A percentile compares a stretch with the other conserved stretches of the same genome.
phyloP scores from a whole-genome alignment of 2,888 invertebrate genomes.

The Thumatha senex region DNA sequence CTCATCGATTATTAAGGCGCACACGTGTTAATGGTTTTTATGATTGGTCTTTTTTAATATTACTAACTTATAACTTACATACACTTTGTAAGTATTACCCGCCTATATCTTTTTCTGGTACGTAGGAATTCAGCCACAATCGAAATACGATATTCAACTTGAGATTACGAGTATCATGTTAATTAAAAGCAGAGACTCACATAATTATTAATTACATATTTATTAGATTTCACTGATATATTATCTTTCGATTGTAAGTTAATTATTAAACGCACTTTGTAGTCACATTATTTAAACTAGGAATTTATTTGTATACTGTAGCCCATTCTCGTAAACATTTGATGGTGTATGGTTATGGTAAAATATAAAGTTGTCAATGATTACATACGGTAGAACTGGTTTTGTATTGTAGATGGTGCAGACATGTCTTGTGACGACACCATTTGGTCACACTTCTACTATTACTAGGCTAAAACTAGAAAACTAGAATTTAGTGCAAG shows the following conservation, averaged over 20 bases:
- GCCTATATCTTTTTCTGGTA: constrained; percentile 12
- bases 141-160: constrained; percentile 13
- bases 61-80: constrained; percentile 25
- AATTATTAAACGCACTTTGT: constrained; percentile 9
- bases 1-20: constrained; percentile 68
- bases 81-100: constrained; percentile 27
- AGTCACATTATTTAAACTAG: background rate
- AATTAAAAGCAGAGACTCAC: background rate
- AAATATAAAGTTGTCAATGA: too few relatives aligned
- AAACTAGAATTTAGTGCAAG: too few relatives aligned
- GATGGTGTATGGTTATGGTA: too few relatives aligned
- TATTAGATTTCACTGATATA: constrained; percentile 3
- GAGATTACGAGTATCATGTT: constrained; percentile 7
- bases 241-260: constrained; percentile 1
- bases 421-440: too few relatives aligned
- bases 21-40: constrained; percentile 73
- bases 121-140: constrained; percentile 18
- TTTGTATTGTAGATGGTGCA: too few relatives aligned
- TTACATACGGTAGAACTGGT: too few relatives aligned
- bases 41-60: constrained; percentile 48
- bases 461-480: too few relatives aligned
- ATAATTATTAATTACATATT: constrained; percentile 5
- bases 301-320: background rate
- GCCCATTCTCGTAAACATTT: background rate
- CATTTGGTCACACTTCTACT: too few relatives aligned